These are phyloP conservation scores for Pyxicephalus adspersus DNA, from an alignment of 2,113 vertebrate species.

Conservation along the genomic window DNA sequence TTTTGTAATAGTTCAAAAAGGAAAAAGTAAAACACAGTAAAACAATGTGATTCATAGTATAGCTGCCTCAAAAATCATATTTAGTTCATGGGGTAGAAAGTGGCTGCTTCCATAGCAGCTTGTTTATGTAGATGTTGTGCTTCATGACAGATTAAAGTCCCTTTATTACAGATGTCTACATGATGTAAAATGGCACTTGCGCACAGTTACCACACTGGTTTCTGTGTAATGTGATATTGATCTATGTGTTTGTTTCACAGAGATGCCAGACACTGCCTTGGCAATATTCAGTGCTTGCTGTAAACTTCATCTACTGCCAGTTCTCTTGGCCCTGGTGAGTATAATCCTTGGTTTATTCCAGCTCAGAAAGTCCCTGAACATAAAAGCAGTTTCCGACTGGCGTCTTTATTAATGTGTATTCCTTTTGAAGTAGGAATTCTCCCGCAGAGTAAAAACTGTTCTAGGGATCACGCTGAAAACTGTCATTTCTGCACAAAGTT, in stretches of 20 bases:
- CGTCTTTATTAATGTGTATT: neutral
- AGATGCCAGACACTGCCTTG: conserved; percentile 75
- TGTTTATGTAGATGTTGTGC: neutral
- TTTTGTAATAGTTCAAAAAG: no score
- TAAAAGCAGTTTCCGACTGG: no score
- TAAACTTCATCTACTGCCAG: conserved; percentile 68
- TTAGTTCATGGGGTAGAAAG: no score
- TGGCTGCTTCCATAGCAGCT: no score
- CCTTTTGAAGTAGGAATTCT: neutral
- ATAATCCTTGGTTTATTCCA: neutral
- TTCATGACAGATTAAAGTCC: neutral
- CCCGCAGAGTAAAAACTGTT: no score
- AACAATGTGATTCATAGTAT: no score
- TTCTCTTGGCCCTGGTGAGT: conserved; percentile 72
- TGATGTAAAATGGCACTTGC: neutral
- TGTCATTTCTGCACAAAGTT: no score
- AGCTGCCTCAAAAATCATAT: no score
- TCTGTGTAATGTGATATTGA: neutral
- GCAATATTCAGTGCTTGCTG: conserved; percentile 77
- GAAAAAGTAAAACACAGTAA: no score
- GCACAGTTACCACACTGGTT: neutral
- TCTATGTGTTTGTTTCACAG: conserved; percentile 68
- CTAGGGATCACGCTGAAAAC: no score
- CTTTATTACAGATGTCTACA: no score
- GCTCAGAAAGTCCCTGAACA: no score